These are phyloP conservation scores for Nicator chloris DNA, from an alignment of 2,113 vertebrate species.

Conservation along the genomic window DNA sequence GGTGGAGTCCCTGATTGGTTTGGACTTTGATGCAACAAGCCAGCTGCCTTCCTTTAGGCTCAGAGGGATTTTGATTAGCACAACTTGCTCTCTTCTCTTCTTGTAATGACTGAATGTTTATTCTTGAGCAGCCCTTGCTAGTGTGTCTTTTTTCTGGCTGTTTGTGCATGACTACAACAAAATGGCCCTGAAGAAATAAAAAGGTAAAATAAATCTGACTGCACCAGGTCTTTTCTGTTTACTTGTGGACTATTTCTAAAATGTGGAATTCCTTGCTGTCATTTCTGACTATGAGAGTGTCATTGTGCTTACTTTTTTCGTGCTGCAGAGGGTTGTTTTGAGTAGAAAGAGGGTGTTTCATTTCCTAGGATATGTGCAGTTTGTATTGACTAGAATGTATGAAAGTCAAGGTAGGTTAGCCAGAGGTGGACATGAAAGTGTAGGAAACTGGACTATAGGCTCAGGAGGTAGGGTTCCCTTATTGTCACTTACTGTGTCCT, in stretches of 20 bases:
- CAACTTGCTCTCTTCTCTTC: not conserved
- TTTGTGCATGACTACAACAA: not conserved
- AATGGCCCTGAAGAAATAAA: conserved; percentile 48
- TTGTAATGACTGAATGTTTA: not conserved
- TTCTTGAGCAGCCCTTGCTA: conserved; percentile 15
- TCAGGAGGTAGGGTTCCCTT: not conserved
- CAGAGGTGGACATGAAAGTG: not conserved
- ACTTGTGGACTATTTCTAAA: not conserved
- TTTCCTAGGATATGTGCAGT: not conserved
- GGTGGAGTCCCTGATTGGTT: conserved; percentile 91
- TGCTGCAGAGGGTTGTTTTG: not conserved
- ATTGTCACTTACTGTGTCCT: not conserved
- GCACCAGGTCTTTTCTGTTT: not conserved
- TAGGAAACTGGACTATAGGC: not conserved
- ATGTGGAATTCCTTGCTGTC: not conserved
- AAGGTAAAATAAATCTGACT: conserved; percentile 36
- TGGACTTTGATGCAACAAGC: conserved; percentile 77
- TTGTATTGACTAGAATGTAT: not conserved
- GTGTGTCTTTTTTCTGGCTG: not conserved
- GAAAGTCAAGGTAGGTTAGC: not conserved
- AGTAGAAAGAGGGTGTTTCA: not conserved
- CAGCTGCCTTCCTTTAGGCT: conserved; percentile 22
- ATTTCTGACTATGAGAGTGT: not conserved
- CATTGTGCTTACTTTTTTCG: not conserved
- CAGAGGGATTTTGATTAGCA: conserved; percentile 13